A percentile compares a stretch with the other conserved stretches of the same genome.
phyloP scores from a whole-genome alignment of 1,140 invertebrate species.

The Drosophila rhopaloa region DNA sequence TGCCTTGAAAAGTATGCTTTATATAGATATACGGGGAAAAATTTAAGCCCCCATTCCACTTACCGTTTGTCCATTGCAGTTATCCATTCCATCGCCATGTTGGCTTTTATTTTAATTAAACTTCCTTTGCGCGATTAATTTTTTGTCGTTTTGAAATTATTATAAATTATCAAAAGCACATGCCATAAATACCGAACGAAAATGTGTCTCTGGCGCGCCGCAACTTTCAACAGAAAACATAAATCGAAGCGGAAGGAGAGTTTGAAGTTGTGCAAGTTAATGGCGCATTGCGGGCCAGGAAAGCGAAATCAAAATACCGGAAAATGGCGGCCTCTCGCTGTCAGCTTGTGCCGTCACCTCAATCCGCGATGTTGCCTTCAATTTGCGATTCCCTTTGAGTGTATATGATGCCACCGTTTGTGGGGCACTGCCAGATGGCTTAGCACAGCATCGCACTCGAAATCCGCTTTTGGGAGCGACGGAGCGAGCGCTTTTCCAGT shows the following conservation, averaged over 20 bases:
- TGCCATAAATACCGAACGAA: constrained; percentile 9
- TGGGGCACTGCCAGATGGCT: constrained; percentile 9
- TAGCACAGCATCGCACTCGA: constrained; percentile 10
- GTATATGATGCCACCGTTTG: constrained; percentile 5
- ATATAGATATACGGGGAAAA: no score
- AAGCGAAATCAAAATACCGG: constrained; percentile 41
- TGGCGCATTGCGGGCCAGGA: constrained; percentile 40
- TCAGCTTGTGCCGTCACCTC: constrained; percentile 37
- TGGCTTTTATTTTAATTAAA: constrained; percentile 10
- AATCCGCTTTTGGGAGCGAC: constrained; percentile 27
- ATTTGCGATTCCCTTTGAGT: constrained; percentile 54
- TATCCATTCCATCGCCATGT: constrained; percentile 85
- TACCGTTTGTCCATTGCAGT: constrained; percentile 85
- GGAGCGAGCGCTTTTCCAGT: constrained; percentile 1
- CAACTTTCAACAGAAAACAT: constrained; percentile 36
- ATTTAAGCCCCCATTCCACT: constrained; percentile 18
- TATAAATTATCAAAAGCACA: constrained; percentile 21
- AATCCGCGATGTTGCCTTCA: constrained; percentile 30
- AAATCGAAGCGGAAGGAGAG: constrained; percentile 15
- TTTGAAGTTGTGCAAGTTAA: constrained; percentile 49
- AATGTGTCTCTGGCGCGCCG: constrained; percentile 10
- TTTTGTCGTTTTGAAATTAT: constrained; percentile 12
- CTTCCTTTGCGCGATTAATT: constrained; percentile 7
- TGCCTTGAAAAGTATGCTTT: not conserved
- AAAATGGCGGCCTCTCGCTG: constrained; percentile 46